Percentiles rank a stretch among this genome's conserved stretches.
Conservation (phyloP, 2,888 invertebrate genomes). For the Thymelicus lineola region DNA sequence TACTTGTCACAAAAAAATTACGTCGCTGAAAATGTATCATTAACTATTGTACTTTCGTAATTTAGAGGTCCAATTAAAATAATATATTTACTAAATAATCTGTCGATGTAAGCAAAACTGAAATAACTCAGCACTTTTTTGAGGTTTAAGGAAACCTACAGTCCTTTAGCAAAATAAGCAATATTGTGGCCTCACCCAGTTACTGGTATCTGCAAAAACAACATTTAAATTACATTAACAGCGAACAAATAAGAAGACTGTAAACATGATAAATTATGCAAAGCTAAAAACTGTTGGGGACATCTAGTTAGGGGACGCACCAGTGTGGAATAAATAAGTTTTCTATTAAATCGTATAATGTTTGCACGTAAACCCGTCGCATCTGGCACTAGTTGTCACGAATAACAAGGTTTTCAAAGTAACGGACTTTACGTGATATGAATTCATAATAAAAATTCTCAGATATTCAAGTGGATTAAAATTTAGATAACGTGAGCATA, state of each 20-base stretch:
- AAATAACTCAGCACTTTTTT: no score
- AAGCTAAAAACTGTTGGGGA: conserved; percentile 8
- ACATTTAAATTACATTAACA: not conserved
- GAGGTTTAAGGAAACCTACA: no score
- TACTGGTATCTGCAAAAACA: no score
- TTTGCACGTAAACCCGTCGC: conserved; percentile 25
- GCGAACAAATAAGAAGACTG: not conserved
- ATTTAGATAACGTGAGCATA: not conserved
- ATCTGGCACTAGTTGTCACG: conserved; percentile 17
- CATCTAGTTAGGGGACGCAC: conserved; percentile 11
- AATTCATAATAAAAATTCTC: conserved; percentile 2
- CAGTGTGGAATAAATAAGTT: conserved; percentile 18
- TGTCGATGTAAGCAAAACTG: no score
- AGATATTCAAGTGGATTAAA: conserved; percentile 8
- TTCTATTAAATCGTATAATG: conserved; percentile 20
- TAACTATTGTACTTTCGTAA: no score
- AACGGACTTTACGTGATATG: conserved; percentile 14
- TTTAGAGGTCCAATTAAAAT: no score
- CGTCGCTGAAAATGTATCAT: no score
- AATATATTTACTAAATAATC: no score
- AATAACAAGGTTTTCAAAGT: conserved; percentile 15
- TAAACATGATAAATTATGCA: conserved; percentile 7
- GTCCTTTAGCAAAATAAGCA: no score
- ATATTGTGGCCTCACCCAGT: no score
- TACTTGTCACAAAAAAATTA: no score